A percentile compares a stretch with the other conserved stretches of the same genome.
These are phyloP conservation scores for Isoperla grammatica DNA, from an alignment of 2,888 invertebrate species.

Conservation along the genomic window DNA sequence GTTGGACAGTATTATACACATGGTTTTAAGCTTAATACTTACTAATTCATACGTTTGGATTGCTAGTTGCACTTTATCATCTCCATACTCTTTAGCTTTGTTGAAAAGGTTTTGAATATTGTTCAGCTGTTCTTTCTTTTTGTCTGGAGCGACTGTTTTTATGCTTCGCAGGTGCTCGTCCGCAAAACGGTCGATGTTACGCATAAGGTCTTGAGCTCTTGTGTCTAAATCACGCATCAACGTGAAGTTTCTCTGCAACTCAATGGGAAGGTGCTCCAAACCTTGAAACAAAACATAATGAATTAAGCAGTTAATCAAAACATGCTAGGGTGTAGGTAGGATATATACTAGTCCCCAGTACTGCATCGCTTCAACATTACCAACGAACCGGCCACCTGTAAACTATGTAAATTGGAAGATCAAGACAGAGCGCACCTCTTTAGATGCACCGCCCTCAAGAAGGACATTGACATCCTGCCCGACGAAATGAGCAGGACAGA, in stretches of 20 bases:
- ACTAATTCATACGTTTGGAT: slow-evolving; percentile 95
- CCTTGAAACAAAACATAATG: slow-evolving; percentile 50
- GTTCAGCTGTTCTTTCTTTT: slow-evolving; percentile 74
- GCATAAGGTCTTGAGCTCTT: slow-evolving; percentile 72
- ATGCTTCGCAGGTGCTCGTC: slow-evolving; percentile 72
- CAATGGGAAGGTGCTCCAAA: slow-evolving; percentile 90
- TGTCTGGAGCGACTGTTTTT: slow-evolving; percentile 66
- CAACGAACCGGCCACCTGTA: too few species aligned
- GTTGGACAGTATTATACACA: too few species aligned
- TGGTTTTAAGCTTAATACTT: too few species aligned
- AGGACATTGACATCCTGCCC: too few species aligned
- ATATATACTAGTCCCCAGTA: background rate
- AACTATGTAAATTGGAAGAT: too few species aligned
- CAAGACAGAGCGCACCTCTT: too few species aligned
- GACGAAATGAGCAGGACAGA: too few species aligned
- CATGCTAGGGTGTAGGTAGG: background rate
- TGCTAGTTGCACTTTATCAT: slow-evolving; percentile 95
- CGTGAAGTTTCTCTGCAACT: slow-evolving; percentile 91
- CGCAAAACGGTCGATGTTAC: slow-evolving; percentile 83
- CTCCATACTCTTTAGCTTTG: slow-evolving; percentile 93
- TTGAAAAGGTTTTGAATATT: slow-evolving; percentile 84
- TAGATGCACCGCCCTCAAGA: too few species aligned
- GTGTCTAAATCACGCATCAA: slow-evolving; percentile 93
- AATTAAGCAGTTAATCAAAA: slow-evolving; percentile 9
- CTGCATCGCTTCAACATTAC: too few species aligned